phyloP scores from a whole-genome alignment of 2,888 invertebrate species.

The Macaria notata region DNA sequence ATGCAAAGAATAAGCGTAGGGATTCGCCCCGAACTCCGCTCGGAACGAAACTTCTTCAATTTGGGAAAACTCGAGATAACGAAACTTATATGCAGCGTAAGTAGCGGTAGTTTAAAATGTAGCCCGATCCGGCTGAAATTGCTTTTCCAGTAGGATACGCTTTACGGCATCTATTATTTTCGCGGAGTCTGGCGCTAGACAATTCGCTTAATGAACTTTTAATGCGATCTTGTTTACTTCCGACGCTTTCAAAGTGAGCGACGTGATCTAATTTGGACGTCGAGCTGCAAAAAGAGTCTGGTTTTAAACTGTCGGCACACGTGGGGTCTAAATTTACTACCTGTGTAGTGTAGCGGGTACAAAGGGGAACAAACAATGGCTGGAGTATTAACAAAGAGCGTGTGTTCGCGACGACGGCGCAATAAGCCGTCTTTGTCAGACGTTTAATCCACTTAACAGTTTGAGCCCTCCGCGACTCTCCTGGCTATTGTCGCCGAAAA shows the following conservation, averaged over 20 bases:
- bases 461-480: slow-evolving; percentile 56
- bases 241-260: slow-evolving; percentile 37
- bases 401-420: slow-evolving; percentile 52
- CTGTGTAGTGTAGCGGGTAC: slow-evolving; percentile 5
- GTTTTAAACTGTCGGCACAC: slow-evolving; percentile 29
- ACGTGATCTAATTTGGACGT: slow-evolving; percentile 51
- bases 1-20: slow-evolving; percentile 34
- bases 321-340: slow-evolving; percentile 36
- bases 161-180: slow-evolving; percentile 2
- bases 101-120: slow-evolving; percentile 9
- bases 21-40: slow-evolving; percentile 25
- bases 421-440: slow-evolving; percentile 67
- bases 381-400: slow-evolving; percentile 53
- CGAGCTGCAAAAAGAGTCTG: slow-evolving; percentile 39
- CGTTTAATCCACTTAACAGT: slow-evolving; percentile 75
- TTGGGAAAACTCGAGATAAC: slow-evolving; percentile 26
- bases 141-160: not conserved
- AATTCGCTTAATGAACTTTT: slow-evolving; percentile 22
- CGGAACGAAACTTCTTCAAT: slow-evolving; percentile 27
- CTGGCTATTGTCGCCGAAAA: slow-evolving; percentile 55
- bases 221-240: slow-evolving; percentile 29
- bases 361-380: slow-evolving; percentile 52
- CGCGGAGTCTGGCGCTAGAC: slow-evolving; percentile 4
- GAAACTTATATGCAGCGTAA: slow-evolving; percentile 19
- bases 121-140: slow-evolving; percentile 1